Base-by-base conservation (phyloP, 2,113 vertebrate genomes). In the Camelus bactrianus region DNA sequence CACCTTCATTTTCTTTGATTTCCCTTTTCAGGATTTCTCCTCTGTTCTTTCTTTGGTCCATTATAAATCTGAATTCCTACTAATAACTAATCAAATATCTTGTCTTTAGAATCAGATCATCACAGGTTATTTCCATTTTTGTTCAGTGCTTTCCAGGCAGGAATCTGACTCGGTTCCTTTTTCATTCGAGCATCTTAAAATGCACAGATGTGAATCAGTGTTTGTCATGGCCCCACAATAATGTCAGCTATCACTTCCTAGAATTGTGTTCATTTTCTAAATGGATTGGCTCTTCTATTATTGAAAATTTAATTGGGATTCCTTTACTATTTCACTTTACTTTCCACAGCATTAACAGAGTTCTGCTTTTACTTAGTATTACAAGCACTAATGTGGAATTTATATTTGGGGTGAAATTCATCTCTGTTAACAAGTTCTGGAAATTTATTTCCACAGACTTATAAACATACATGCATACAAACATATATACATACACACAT, bases 31-130 rank as follows among this genome's bases (percentile, higher is more conserved):
- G 20, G 28, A 64, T 70, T 75, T 95, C 28, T 81, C 28, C 16
- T 76, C n/a, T 77, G 4, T 79, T 92, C 42, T 77, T 82, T 32
- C 15, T 89, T 92, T 60, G 7, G 24, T 77, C 32, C 35, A 17
- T 91, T 87, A 64, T 67, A 81, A 84, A 85, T 94, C 76, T 32
- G n/a, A 83, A 65, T 75, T 79, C 35, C 38, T 88, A 56, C 38
- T 58, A 60, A 28, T 22, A 77, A 73, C 9, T 32, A 76, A 35
- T 69, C 89, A 30, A 73, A 96, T 69, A 46, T 22, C 0, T 30
- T 72, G 0, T 89, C 38, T 86, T 80, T 93, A 70, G 42, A 91
- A 69, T 69, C n/a, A 91, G 16, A 35, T 81, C 24, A 88, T 81
- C n/a, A 58, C 17, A 85, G 15, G 2, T 72, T 72, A 76, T 87